Evolutionary conservation across 2,888 invertebrate species (phyloP), one percentile per base, ranked within the genome.

Genomic region (Noctua janthina): DNA sequence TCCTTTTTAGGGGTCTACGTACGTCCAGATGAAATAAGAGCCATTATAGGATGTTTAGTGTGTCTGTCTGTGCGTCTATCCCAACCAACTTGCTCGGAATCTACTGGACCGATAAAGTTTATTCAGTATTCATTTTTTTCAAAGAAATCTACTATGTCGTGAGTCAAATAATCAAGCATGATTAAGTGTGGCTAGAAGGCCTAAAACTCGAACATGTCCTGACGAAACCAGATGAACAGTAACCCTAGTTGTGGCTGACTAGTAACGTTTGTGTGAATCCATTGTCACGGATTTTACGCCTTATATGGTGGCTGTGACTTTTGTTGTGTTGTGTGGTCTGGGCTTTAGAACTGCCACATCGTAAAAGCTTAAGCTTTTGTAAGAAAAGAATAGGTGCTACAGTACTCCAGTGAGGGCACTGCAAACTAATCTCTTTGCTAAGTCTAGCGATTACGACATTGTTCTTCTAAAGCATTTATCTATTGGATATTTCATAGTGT

Each of bases 271-370:
- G 68, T 39, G 67, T 74, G 54, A 78, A 76, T 59, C 75, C 70
- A 84, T 81, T 86, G 87, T 87, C 78, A 78, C 64, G 77, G 77
- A 68, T 54, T 76, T 81, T 70, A 81, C 67, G 49, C 77, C 81
- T 70, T 76, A 75, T 39, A n/a, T 59, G 68, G 80, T 23, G 69
- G 72, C 23, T 62, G 46, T 51, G 46, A 77, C 75, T 67, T 80
- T 43, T 66, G 56, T 49, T 56, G 43, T 66, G 51, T 23, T 86
- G 82, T 86, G 87, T 86, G 83, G 86, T 82, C 87, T 35, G 13
- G 17, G 46, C 67, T 74, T 74, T 80, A 72, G 51, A 68, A 67
- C 39, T 39, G 67, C 29, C 46, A n/a, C 15, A 66, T 66, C 39
- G 23, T 35, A 49, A 74, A 71, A 67, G 59, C 17, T 70, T 46